Evolutionary conservation across 2,888 invertebrate species (phyloP).

Genomic region (Phortica okadai): DNA sequence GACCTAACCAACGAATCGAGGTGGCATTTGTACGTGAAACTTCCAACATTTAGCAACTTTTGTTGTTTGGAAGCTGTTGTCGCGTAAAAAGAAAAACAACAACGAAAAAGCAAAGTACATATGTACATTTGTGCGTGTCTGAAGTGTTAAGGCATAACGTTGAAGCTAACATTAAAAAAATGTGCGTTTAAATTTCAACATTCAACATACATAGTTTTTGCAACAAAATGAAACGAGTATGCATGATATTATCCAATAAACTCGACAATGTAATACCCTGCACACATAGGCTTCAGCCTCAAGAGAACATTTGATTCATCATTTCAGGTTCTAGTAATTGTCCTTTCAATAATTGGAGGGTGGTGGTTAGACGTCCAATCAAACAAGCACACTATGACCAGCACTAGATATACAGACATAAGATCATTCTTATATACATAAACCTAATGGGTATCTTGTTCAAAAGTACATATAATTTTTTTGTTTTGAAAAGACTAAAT

Average conservation of each 20-base stretch:
- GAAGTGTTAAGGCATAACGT: background rate
- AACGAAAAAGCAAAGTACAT: background rate
- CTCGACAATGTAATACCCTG: too few species aligned
- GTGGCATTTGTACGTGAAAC: constrained; percentile 28
- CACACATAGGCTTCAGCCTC: too few species aligned
- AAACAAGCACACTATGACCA: too few species aligned
- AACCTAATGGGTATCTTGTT: too few species aligned
- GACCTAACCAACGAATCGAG: constrained; percentile 31
- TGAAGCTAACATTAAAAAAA: background rate
- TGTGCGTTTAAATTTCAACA: constrained; percentile 14
- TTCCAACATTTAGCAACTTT: constrained; percentile 27
- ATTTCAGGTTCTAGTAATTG: too few species aligned
- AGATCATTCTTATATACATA: too few species aligned
- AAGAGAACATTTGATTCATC: too few species aligned
- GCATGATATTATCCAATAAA: too few species aligned
- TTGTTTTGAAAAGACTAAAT: background rate
- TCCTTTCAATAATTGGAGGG: too few species aligned
- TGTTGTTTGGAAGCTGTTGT: background rate
- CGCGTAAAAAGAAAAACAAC: background rate
- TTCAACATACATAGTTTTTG: background rate
- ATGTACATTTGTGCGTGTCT: background rate
- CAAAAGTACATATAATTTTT: too few species aligned
- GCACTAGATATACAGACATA: too few species aligned
- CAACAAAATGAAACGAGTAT: background rate
- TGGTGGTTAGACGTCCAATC: too few species aligned